Base-by-base conservation (phyloP, 2,797 vertebrate species). In the Oceanodroma leucorhoa region DNA sequence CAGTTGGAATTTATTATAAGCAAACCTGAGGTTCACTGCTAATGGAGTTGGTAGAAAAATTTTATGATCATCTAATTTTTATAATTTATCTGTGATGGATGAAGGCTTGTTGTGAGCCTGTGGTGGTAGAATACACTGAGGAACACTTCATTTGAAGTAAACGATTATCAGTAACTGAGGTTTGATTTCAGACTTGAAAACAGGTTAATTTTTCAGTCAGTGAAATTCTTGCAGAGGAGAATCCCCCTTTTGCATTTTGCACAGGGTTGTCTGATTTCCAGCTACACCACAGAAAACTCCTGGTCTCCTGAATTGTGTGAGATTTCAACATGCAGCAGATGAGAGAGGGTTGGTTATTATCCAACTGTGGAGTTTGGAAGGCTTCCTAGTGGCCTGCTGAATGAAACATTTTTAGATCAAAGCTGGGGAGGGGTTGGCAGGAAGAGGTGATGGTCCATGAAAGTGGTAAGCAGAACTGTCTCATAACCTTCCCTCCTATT, bases 391-490 rank as follows among this genome's bases (percentile, higher is more conserved):
- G 83, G 66, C 82, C 88, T 89, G 86, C 86, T 82, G 88, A 91
- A 90, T 61, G 70, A 72, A 95, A 70, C 34, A 30, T 72, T 94
- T 94, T 92, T 69, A 95, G 94, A 83, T 91, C 89, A 94, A 92
- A 95, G 87, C 95, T 61, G 80, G 88, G 89, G 58, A 95, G 73
- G 78, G 83, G 34, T 46, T 97, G 95, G 95, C 90, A 90, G 86
- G 60, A 58, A 62, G 84, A 93, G 58, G 84, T 88, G 93, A 93
- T 91, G 91, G 94, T 60, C 95, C 94, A 89, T 96, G 95, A 89
- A 95, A 89, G 70, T 85, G 55, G 67, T 13, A 55, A 92, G 83
- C 90, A 91, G 94, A 92, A 89, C 78, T 36, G 55, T 79, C 73
- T 91, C 83, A 80, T 95, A 93, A 94, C 91, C 91, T 70, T 79